Evolutionary conservation across 2,888 invertebrate species (phyloP), one percentile per base, ranked within the genome.

Genomic region (Harmothoe impar): DNA sequence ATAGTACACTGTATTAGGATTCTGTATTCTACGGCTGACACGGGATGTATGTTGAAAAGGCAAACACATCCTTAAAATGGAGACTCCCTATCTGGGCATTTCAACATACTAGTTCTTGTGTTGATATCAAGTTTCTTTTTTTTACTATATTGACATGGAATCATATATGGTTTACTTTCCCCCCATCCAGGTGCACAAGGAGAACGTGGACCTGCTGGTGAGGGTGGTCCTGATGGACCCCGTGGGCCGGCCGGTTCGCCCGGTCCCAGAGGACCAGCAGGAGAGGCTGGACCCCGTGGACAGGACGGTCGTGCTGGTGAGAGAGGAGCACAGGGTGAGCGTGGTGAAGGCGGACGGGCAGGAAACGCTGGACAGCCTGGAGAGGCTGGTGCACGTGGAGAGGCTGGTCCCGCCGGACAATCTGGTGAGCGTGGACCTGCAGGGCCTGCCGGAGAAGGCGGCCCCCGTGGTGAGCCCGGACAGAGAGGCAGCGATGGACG

Each of bases 291-390:
- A 31, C 78, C 56, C 52, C 54, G 86, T 51, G 91, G 92, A 52
- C 51, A 51, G 35, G 33, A 62, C 7, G 92, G 92, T 0, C 84
- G 52, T 33, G 23, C 91, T 90, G 92, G 92, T 15, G 89, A 77
- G 17, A 15, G 86, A 77, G 92, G 93, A 68, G 23, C 90, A 17
- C 29, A 31, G 0, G 91, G 90, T 81, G 54, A 31, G 81, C 78
- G 31, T 25, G 68, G 93, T 92, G 90, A 86, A 68, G 54, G 62
- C 25, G 90, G 90, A 31, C 62, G 56, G n/a, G 35, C 43, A 86
- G 91, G 93, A 52, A 85, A 89, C 25, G 33, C 52, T 56, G 93
- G 93, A 43, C 68, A 81, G 31, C 15, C 89, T 31, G 93, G 90
- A 31, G 43, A 17, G 10, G 5, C 17, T 12, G 90, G 90, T 29